Base-by-base conservation (phyloP, 2,113 vertebrate genomes). In the Acrocephalus arundinaceus region DNA sequence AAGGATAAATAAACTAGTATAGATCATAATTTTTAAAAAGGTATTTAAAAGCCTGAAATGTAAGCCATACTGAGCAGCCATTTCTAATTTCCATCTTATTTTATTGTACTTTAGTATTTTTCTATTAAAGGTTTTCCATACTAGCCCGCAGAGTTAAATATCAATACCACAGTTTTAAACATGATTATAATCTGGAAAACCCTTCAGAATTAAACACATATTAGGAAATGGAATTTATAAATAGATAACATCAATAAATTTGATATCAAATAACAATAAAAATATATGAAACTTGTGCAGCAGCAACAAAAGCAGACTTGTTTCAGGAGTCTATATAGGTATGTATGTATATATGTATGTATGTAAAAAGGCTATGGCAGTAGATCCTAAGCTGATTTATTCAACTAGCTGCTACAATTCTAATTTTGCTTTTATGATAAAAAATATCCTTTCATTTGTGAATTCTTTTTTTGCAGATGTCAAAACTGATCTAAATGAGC, bases 21-120 rank as follows among this genome's bases (percentile, higher is more conserved):
- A 27, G 5, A 20, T 39, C 4, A 63, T 70, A 84, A 37, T 58
- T 66, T 18, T 23, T 4, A 23, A 18, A 49, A 63, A 41, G 22
- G 1, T 2, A 58, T 9, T 14, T 3, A 2, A 52, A 77, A 52
- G 15, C 2, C 12, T 58, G 8, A 57, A 73, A 25, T 1, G 0
- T 54, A 85, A 71, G 8, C 13, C 18, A 30, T 77, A 2, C 35
- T 85, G 3, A 5, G 6, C 10, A 65, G 28, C 9, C 2, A 4
- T 5, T 46, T 94, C n/a, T 57, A 16, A 27, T 70, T 90, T 87
- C 24, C 3, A 4, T 2, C 9, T 66, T 87, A 16, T 65, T 68
- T 73, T 70, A 35, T 22, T 57, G 5, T 70, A 39, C 17, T 65
- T 73, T 46, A 23, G 19, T 35, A 33, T n/a, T 93, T 83, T 39